A percentile compares a stretch with the other conserved stretches of the same genome.
Conservation (phyloP, 1,140 invertebrate species). For the Diorhabda carinulata region DNA sequence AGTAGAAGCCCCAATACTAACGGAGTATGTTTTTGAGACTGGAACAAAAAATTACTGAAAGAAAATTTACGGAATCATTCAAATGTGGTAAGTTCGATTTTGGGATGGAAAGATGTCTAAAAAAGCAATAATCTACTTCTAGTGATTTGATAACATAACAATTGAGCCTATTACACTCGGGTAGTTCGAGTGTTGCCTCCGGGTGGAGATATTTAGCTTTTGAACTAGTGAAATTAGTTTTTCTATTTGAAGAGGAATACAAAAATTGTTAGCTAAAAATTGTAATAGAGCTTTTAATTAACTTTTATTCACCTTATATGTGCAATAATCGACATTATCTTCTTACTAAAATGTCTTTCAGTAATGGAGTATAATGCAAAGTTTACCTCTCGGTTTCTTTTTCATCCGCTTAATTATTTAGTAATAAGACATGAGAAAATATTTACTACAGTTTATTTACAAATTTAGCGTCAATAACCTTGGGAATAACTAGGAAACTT, state of each 20-base stretch:
- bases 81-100: neutral
- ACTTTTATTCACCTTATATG: too few species aligned
- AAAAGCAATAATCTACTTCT: too few species aligned
- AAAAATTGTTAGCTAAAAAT: too few species aligned
- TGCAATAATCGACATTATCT: too few species aligned
- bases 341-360: too few species aligned
- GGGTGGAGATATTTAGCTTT: neutral
- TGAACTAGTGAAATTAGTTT: neutral
- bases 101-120: neutral
- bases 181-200: neutral
- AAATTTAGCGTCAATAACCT: neutral
- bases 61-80: neutral
- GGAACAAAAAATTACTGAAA: slow-evolving; percentile 30
- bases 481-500: too few species aligned
- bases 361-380: too few species aligned
- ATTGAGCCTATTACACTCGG: neutral
- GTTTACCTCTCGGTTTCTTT: too few species aligned
- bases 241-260: too few species aligned
- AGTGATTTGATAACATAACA: too few species aligned
- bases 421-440: neutral
- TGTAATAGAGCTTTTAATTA: too few species aligned
- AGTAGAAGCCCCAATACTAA: slow-evolving; percentile 62
- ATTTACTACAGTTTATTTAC: neutral
- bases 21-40: slow-evolving; percentile 62
- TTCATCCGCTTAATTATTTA: too few species aligned